Conservation (phyloP, 2,113 vertebrate genomes). For the Corythaeola cristata region DNA sequence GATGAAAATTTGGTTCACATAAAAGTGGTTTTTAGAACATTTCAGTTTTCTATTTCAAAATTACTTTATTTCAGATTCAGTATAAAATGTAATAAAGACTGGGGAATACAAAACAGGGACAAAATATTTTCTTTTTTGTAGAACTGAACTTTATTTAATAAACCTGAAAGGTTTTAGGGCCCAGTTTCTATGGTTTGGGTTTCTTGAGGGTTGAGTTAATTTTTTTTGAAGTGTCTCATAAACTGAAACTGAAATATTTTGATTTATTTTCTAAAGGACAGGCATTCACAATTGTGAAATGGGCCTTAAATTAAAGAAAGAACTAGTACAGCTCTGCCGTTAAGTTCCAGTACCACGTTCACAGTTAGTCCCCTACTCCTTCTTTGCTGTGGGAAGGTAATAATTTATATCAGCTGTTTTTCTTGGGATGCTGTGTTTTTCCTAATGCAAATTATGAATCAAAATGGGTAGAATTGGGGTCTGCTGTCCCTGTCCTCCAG, state of each 20-base stretch:
- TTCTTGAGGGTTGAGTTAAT: constrained; percentile 7
- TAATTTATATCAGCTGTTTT: constrained; percentile 53
- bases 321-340: background rate
- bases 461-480: background rate
- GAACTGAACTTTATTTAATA: constrained; percentile 24
- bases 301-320: constrained; percentile 54
- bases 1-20: constrained; percentile 32
- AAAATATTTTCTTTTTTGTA: background rate
- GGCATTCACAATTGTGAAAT: constrained; percentile 50
- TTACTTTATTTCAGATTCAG: constrained; percentile 12
- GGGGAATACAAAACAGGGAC: background rate
- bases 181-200: background rate
- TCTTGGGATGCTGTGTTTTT: constrained; percentile 7
- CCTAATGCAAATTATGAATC: background rate
- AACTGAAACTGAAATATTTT: constrained; percentile 54
- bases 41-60: constrained; percentile 36
- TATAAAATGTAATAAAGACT: constrained; percentile 46
- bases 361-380: background rate
- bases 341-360: constrained; percentile 36
- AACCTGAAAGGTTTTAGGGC: background rate
- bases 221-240: constrained; percentile 32
- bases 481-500: background rate
- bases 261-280: constrained; percentile 47
- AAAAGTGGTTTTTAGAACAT: constrained; percentile 3
- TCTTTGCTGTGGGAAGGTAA: constrained; percentile 52